Evolutionary conservation across 2,888 invertebrate genomes (phyloP).

Genomic region (Scrobipalpa costella): DNA sequence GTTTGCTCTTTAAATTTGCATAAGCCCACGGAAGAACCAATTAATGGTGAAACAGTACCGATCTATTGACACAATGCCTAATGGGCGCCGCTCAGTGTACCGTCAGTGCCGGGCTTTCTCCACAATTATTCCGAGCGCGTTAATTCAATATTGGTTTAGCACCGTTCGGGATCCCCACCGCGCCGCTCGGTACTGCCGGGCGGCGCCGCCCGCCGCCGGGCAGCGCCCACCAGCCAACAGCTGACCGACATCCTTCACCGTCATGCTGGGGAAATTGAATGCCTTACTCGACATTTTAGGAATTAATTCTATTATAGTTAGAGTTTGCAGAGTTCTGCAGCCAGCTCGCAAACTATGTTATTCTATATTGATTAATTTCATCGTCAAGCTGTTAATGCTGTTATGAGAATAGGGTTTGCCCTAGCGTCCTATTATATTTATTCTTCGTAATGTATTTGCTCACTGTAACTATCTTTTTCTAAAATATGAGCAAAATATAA

Average conservation of each 20-base stretch:
- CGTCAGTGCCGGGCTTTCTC: conserved; percentile 61
- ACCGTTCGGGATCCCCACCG: conserved; percentile 44
- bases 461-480: neutral
- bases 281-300: conserved; percentile 38
- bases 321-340: conserved; percentile 1
- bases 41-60: conserved; percentile 25
- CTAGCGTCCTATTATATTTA: neutral
- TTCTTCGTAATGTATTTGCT: neutral
- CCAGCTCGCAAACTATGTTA: neutral
- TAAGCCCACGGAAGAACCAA: conserved; percentile 23
- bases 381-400: neutral
- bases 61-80: conserved; percentile 28
- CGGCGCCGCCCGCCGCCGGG: conserved; percentile 32
- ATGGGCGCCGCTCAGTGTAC: conserved; percentile 22
- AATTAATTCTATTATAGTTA: neutral
- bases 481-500: neutral
- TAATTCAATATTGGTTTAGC: conserved; percentile 77
- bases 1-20: conserved; percentile 7
- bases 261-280: conserved; percentile 29
- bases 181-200: conserved; percentile 34
- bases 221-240: conserved; percentile 35
- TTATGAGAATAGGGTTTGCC: neutral
- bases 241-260: conserved; percentile 66
- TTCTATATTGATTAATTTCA: neutral
- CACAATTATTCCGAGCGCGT: conserved; percentile 71